Conservation (phyloP, 1,140 invertebrate species). For the Drosophila paulistorum region DNA sequence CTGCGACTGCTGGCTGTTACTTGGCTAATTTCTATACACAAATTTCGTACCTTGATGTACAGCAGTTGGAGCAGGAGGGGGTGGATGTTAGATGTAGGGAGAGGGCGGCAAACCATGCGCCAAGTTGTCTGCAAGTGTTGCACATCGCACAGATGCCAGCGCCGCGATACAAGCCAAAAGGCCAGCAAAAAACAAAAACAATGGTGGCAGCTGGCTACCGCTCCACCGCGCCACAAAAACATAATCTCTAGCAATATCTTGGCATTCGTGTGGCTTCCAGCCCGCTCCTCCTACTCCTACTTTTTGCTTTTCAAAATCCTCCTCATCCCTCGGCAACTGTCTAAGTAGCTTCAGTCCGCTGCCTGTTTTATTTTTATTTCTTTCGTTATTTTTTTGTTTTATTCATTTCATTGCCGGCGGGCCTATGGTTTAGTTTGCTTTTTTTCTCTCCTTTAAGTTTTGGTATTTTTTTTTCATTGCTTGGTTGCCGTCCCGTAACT, state of each 20-base stretch:
- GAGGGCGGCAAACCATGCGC: constrained; percentile 42
- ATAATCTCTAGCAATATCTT: constrained; percentile 76
- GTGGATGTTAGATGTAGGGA: neutral
- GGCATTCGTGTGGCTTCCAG: constrained; percentile 73
- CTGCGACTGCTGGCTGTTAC: constrained; percentile 24
- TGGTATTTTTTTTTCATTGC: constrained; percentile 4
- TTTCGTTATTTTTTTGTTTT: constrained; percentile 40
- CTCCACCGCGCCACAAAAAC: constrained; percentile 61
- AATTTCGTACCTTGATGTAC: constrained; percentile 62
- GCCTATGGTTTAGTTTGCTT: constrained; percentile 70
- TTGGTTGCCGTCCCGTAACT: constrained; percentile 62
- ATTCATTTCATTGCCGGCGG: constrained; percentile 62
- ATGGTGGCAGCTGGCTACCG: constrained; percentile 75
- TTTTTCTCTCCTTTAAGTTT: constrained; percentile 37
- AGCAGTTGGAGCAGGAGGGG: constrained; percentile 40
- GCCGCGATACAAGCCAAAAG: constrained; percentile 75
- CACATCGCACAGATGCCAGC: constrained; percentile 76
- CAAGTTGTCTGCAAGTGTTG: constrained; percentile 78
- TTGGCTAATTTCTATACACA: constrained; percentile 77
- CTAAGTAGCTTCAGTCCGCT: constrained; percentile 64
- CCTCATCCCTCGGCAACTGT: constrained; percentile 36
- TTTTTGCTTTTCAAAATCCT: neutral
- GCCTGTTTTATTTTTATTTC: constrained; percentile 38
- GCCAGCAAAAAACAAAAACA: constrained; percentile 70
- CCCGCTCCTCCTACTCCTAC: constrained; percentile 12